phyloP scores from a whole-genome alignment of 2,888 invertebrate genomes.

The Ptycholaimellus sp. region DNA sequence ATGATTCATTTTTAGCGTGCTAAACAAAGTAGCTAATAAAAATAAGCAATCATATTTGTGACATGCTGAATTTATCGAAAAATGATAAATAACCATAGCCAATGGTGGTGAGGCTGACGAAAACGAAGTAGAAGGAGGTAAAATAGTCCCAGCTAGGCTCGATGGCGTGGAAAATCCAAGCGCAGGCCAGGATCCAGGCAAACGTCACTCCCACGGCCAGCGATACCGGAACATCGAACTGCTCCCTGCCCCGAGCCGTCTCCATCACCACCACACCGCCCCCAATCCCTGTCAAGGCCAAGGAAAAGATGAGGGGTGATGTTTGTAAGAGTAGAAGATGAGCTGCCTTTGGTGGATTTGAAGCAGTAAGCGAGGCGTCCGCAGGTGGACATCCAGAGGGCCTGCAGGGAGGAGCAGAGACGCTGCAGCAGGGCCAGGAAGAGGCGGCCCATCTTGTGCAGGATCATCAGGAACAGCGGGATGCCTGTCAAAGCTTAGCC shows the following conservation, averaged over 20 bases:
- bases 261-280: neutral
- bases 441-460: constrained; percentile 21
- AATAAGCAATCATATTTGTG: neutral
- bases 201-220: constrained; percentile 19
- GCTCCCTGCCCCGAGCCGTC: constrained; percentile 5
- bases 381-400: no score
- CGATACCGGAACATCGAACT: constrained; percentile 15
- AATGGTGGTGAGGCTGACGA: constrained; percentile 22
- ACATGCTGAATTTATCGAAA: neutral
- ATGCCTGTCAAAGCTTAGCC: constrained; percentile 22
- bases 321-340: no score
- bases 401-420: constrained; percentile 14
- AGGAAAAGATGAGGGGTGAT: no score
- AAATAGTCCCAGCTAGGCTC: constrained; percentile 25
- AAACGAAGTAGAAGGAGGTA: constrained; percentile 24
- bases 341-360: no score
- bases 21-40: no score
- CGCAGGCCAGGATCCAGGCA: constrained; percentile 25
- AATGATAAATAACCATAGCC: constrained; percentile 16
- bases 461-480: constrained; percentile 21
- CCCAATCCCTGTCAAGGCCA: neutral
- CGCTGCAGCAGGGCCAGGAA: constrained; percentile 17
- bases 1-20: no score
- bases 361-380: no score
- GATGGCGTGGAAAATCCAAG: constrained; percentile 20